Base-by-base conservation (phyloP, 2,797 vertebrate genomes). In the Microhierax caerulescens region DNA sequence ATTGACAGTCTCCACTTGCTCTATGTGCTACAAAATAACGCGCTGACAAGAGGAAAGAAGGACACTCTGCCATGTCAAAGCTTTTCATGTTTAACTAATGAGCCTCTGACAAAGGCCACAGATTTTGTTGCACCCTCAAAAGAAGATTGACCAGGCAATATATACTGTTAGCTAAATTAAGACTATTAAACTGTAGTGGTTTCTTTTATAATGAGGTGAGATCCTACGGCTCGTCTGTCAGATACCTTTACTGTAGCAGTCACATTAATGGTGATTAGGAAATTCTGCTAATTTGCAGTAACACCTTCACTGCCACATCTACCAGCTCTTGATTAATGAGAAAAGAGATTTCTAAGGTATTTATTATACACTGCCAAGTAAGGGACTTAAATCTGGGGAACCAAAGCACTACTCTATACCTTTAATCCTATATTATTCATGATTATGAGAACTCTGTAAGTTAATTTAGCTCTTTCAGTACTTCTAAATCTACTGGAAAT, bases 261-360 rank as follows among this genome's bases (percentile, higher is more conserved):
- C 81, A 50, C 75, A 17, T 63, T 90, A 89, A 80, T 32, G 61
- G 48, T 57, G 72, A 54, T 93, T 64, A 76, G 64, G 90, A 94
- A 85, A 91, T 82, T 85, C 92, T 86, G 80, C 83, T 94, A 50
- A 41, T 93, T 70, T 88, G 56, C 72, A 92, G 85, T 85, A 92
- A 93, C 83, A 82, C 80, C 77, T 93, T 97, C 93, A 73, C 53
- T 88, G 70, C 91, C 84, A 90, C 82, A 45, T 79, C 68, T 54
- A 61, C 83, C 45, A 96, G 20, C 41, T 3, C 54, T 37, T 64
- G 74, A 92, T 94, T 94, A 68, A 96, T 47, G 57, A 92, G 77
- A 63, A 81, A 68, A 83, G 81, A 34, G 22, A 34, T 68, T 92
- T 93, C 68, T 69, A 59, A 84, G 63, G 56, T 83, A 82, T 69